These are phyloP conservation scores for Agrilus mali DNA, from an alignment of 2,888 invertebrate genomes.

Conservation along the genomic window DNA sequence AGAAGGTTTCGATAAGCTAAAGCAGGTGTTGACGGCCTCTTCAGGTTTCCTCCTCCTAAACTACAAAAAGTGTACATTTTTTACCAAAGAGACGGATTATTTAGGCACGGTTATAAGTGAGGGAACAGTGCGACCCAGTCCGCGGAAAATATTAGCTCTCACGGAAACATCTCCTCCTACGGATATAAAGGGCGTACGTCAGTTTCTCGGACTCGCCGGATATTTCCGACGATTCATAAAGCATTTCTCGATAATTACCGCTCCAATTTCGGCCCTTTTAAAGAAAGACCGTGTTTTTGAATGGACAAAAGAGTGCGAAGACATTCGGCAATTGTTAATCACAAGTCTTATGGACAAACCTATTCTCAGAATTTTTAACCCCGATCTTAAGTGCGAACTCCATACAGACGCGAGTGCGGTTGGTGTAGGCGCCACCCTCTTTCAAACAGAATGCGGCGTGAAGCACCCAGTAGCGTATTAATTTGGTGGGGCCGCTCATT, in stretches of 20 bases:
- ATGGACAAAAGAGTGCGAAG: background rate
- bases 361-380: background rate
- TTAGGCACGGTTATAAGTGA: constrained; percentile 11
- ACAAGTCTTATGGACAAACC: background rate
- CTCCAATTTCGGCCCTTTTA: constrained; percentile 12
- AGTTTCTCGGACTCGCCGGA: background rate
- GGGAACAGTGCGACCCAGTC: constrained; percentile 10
- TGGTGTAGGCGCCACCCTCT: background rate
- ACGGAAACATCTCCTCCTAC: constrained; percentile 7
- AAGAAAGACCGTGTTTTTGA: constrained; percentile 3
- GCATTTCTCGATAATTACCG: constrained; percentile 4
- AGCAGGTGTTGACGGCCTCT: constrained; percentile 9
- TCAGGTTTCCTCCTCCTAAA: constrained; percentile 9
- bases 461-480: background rate
- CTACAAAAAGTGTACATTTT: constrained; percentile 12
- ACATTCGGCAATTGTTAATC: background rate
- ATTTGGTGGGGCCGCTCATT: background rate
- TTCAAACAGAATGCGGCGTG: background rate
- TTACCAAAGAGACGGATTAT: constrained; percentile 12
- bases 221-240: background rate
- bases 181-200: constrained; percentile 13
- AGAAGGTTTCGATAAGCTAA: constrained; percentile 10
- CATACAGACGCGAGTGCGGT: background rate
- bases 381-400: background rate
- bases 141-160: constrained; percentile 12